Base-by-base conservation (phyloP, 2,797 vertebrate genomes). In the Rhadinocentrus ornatus region DNA sequence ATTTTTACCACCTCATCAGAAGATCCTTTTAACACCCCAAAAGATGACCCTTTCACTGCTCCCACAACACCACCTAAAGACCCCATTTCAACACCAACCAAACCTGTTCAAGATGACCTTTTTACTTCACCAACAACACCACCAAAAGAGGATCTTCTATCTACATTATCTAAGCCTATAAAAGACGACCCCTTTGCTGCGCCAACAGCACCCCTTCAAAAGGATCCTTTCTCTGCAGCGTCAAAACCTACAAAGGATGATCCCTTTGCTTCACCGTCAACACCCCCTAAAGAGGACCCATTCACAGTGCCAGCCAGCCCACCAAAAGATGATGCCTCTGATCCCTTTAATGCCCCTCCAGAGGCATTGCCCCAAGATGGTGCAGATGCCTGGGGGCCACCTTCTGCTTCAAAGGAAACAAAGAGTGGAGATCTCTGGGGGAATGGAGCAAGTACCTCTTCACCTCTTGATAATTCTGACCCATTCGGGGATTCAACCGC, bases 401-500 rank as follows among this genome's bases (percentile, higher is more conserved):
- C 71, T 0, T 69, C 74, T 8, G 55, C 85, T 41, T 20, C 81
- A 35, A 53, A 48, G 31, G 53, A 86, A 53, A 58, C 68, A 16
- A 86, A 81, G 16, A 59, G 69, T 1, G 68, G 66, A 6, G 89
- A 92, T 70, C 85, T 83, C n/a, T 93, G 91, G 92, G 93, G 78
- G 0, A 70, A 59, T 0, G 80, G 59, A 0, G 63, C 58, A 61
- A 73, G 64, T 12, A 63, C 70, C 24, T 54, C 77, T 12, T 86
- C 82, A 10, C 67, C 86, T 0, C 1, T 55, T 56, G 76, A 80
- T 44, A 46, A 58, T 32, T 66, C 79, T 1, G 86, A 93, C 74
- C 91, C 82, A 3, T 95, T 95, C 76, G 91, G 88, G 15, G 89
- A 91, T 44, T 0, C 67, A 5, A 78, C 88, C 29, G 91, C 91